A percentile compares a stretch with the other conserved stretches of the same genome.
phyloP scores from a whole-genome alignment of 2,113 vertebrate species.

The Dunckerocampus dactyliophorus region DNA sequence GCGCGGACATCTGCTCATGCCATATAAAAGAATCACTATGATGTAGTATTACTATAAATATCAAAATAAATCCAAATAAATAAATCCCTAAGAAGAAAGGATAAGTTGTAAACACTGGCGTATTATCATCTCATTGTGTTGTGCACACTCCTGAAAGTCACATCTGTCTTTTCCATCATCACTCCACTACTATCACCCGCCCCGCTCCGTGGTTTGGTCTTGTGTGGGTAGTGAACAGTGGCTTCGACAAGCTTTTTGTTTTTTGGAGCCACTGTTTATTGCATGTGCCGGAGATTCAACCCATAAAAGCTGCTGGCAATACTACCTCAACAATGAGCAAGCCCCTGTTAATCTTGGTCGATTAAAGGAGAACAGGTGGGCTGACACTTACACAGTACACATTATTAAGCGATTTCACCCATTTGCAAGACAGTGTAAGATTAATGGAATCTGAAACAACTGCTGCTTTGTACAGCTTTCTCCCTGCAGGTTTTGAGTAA shows the following conservation, averaged over 20 bases:
- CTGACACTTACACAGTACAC: not conserved
- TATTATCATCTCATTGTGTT: not conserved
- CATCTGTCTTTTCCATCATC: not conserved
- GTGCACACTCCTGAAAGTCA: not conserved
- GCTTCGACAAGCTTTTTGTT: not conserved
- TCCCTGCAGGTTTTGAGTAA: too few species aligned
- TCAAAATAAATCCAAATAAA: not conserved
- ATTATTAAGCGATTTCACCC: not conserved
- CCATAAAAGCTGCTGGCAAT: constrained; percentile 3
- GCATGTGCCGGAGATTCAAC: not conserved
- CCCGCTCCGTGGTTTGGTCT: not conserved
- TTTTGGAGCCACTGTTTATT: constrained; percentile 3
- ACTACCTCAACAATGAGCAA: not conserved
- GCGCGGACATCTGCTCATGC: too few species aligned
- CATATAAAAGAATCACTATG: too few species aligned
- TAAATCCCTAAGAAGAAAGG: not conserved
- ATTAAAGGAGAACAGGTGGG: not conserved
- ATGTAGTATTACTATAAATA: not conserved
- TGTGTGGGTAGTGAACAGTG: constrained; percentile 2
- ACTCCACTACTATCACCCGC: not conserved
- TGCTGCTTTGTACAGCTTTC: too few species aligned
- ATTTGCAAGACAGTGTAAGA: not conserved
- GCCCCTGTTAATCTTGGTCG: not conserved
- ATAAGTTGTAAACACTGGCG: not conserved
- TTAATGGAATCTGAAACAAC: too few species aligned